Evolutionary conservation across 2,113 vertebrate genomes (phyloP).

Genomic region (Ptilorrhoa leucosticta): DNA sequence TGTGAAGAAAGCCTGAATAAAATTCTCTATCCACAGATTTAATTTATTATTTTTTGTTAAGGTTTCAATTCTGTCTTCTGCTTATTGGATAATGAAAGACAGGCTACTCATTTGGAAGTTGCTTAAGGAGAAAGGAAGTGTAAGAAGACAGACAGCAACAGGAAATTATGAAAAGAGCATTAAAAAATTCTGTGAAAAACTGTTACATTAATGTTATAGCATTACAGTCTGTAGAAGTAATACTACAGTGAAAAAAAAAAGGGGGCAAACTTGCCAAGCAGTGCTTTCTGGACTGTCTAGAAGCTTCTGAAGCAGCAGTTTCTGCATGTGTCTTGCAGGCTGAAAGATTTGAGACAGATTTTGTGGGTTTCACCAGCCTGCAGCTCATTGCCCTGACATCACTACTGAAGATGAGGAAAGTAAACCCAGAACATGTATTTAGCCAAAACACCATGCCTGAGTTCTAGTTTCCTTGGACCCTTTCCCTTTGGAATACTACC

Average conservation of each 20-base stretch:
- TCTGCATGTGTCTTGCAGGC: not conserved
- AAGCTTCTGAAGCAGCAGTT: not conserved
- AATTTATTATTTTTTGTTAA: not conserved
- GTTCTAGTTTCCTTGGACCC: not conserved
- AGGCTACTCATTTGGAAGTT: not conserved
- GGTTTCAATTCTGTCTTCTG: not conserved
- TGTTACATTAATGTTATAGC: not conserved
- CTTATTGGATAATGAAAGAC: not conserved
- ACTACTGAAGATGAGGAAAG: not conserved
- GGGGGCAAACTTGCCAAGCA: not conserved
- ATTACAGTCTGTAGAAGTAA: not conserved
- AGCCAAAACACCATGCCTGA: not conserved
- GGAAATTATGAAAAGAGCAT: not conserved
- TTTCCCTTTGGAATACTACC: not conserved
- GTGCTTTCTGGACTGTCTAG: not conserved
- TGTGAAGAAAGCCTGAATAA: not conserved
- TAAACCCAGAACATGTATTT: not conserved
- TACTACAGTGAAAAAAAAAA: not conserved
- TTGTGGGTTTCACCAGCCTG: not conserved
- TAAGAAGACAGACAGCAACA: not conserved
- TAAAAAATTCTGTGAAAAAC: not conserved
- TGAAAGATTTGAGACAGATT: not conserved
- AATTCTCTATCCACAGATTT: not conserved
- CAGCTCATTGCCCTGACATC: not conserved
- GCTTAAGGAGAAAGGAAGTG: not conserved